A percentile compares a stretch with the other conserved stretches of the same genome.
Evolutionary conservation across 2,797 vertebrate species (phyloP).

Genomic region (Gymnocypris eckloni): DNA sequence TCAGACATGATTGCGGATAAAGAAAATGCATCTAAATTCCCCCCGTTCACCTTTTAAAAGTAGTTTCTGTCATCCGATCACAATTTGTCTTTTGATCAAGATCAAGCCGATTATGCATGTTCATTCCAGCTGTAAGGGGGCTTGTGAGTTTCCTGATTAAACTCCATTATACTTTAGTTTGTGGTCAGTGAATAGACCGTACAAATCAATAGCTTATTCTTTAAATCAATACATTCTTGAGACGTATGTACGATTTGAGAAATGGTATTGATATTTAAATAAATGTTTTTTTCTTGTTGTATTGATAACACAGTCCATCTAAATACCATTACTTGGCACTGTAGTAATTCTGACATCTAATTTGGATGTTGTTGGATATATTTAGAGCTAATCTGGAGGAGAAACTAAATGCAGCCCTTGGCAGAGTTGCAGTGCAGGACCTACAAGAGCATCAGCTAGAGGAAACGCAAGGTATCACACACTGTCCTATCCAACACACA

Average conservation of each 20-base stretch:
- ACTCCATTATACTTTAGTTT: neutral
- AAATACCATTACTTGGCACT: neutral
- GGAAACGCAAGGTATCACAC: constrained; percentile 76
- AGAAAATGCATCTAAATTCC: neutral
- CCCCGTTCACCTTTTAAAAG: neutral
- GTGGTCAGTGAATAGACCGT: neutral
- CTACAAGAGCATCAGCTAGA: constrained; percentile 75
- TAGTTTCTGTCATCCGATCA: neutral
- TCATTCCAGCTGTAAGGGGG: neutral
- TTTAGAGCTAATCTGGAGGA: constrained; percentile 84
- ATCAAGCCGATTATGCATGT: too few species aligned
- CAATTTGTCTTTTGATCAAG: neutral
- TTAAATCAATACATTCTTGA: neutral
- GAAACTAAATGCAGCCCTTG: constrained; percentile 81
- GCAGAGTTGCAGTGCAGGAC: constrained; percentile 81
- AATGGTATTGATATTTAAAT: neutral
- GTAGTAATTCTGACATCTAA: constrained; percentile 1
- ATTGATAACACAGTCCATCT: neutral
- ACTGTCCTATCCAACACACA: neutral
- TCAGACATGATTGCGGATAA: neutral
- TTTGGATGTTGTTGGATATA: constrained; percentile 45
- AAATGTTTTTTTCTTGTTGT: neutral
- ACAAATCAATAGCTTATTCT: neutral
- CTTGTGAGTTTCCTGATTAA: neutral
- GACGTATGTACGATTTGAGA: neutral